Evolutionary conservation across 2,113 vertebrate genomes (phyloP), one percentile per base, ranked within the genome.

Genomic region (Acanthochromis polyacanthus): DNA sequence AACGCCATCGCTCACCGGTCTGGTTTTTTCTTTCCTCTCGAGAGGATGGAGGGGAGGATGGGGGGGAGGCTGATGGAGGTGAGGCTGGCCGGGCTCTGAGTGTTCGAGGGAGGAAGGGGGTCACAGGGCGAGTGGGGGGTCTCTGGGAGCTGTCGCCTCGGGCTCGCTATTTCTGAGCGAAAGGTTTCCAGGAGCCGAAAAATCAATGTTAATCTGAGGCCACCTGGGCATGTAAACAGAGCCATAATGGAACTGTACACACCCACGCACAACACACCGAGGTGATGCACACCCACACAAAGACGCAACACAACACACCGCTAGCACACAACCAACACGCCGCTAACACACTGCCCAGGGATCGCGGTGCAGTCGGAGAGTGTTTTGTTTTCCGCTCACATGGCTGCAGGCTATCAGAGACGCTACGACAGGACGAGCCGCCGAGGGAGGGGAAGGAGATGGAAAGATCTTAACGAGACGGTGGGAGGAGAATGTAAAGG

Each of bases 181-280:
- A 80, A 85, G 80, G 62, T 84, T 86, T 88, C 78, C 79, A 78
- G 69, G 63, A 86, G 83, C 70, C 48, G 63, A 36, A 89, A 90
- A 91, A 90, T 91, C 88, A 91, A 91, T 90, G 88, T 86, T 89
- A 87, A 91, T 91, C 88, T 87, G 88, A 86, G 88, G 78, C 84
- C 82, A 87, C 88, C 83, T 84, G 86, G 82, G 84, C 53, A 52
- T 85, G 78, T 88, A 87, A 90, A 90, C 82, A 87, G 32, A 80
- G 17, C 46, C 59, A 67, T 80, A 68, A 83, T 85, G 70, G 66
- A 87, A 71, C 17, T 20, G 32, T 32, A 68, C 16, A 68, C 74
- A 60, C 56, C 23, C 63, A 53, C 48, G 52, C 28, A 61, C 10
- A 36, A 23, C 38, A 56, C 40, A 53, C 63, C 46, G 12, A 70